A percentile compares a stretch with the other conserved stretches of the same genome.
Conservation (phyloP, 2,797 vertebrate genomes). For the Halcyon badia region DNA sequence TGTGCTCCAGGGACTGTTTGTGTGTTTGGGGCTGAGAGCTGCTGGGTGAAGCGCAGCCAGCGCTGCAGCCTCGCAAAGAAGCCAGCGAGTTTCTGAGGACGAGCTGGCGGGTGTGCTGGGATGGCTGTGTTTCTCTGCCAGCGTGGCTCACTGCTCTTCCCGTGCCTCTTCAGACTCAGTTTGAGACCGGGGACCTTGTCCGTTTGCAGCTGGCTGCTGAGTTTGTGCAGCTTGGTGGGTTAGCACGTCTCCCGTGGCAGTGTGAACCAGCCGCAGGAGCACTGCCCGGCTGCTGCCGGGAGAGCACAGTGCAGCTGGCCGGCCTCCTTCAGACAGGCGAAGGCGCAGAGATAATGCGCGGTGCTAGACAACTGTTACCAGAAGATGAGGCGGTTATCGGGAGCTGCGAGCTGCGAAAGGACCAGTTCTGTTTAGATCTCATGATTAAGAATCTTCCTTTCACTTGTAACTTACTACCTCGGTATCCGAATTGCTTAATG, state of each 20-base stretch:
- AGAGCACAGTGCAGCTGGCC: not conserved
- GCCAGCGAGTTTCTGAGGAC: not conserved
- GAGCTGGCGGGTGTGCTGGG: not conserved
- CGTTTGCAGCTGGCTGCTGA: not conserved
- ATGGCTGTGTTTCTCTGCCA: not conserved
- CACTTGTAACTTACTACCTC: not conserved
- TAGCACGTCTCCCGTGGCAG: not conserved
- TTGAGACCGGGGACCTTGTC: not conserved
- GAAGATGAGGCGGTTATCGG: not conserved
- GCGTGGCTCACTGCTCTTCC: not conserved
- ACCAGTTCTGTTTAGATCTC: not conserved
- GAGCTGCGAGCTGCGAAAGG: not conserved
- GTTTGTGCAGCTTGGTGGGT: not conserved
- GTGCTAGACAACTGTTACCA: not conserved
- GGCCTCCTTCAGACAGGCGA: not conserved
- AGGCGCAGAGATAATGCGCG: not conserved
- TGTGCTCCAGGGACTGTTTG: constrained; percentile 61
- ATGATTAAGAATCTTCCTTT: constrained; percentile 18
- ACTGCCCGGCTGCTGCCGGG: rapidly evolving
- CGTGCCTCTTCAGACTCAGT: not conserved
- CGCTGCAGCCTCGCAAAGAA: not conserved
- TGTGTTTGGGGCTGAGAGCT: constrained; percentile 42
- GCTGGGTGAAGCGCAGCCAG: not conserved
- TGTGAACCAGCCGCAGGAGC: not conserved
- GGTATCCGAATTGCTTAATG: not conserved